Evolutionary conservation across 2,113 vertebrate species (phyloP).

Genomic region (Stegostoma tigrinum): DNA sequence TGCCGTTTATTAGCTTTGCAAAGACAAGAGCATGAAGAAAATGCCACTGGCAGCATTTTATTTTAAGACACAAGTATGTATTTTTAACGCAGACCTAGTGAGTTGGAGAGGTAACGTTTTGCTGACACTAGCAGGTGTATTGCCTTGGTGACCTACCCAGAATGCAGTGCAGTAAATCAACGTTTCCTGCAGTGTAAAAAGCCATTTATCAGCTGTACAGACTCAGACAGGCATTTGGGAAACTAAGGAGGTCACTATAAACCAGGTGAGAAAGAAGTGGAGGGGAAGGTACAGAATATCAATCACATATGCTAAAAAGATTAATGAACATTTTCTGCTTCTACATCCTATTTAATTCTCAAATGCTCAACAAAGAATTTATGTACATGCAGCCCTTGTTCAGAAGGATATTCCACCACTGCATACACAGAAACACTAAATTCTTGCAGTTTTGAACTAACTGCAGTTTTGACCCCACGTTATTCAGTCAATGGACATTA

Average conservation of each 20-base stretch:
- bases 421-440: neutral
- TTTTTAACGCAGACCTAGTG: conserved; percentile 21
- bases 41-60: conserved; percentile 5
- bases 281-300: neutral
- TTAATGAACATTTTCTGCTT: neutral
- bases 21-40: neutral
- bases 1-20: neutral
- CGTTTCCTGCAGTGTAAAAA: conserved; percentile 10
- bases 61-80: conserved; percentile 15
- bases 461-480: neutral
- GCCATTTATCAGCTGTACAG: conserved; percentile 11
- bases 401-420: neutral
- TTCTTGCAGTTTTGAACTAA: neutral
- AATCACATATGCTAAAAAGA: neutral
- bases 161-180: conserved; percentile 19
- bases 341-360: neutral
- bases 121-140: conserved; percentile 29
- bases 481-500: neutral
- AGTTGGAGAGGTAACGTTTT: neutral
- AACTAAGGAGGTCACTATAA: neutral
- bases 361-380: neutral
- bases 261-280: conserved; percentile 31
- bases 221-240: neutral
- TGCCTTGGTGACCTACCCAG: conserved; percentile 24
- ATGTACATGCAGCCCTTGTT: neutral